Conservation (phyloP, 2,797 vertebrate species). For the Xyrichtys novacula region DNA sequence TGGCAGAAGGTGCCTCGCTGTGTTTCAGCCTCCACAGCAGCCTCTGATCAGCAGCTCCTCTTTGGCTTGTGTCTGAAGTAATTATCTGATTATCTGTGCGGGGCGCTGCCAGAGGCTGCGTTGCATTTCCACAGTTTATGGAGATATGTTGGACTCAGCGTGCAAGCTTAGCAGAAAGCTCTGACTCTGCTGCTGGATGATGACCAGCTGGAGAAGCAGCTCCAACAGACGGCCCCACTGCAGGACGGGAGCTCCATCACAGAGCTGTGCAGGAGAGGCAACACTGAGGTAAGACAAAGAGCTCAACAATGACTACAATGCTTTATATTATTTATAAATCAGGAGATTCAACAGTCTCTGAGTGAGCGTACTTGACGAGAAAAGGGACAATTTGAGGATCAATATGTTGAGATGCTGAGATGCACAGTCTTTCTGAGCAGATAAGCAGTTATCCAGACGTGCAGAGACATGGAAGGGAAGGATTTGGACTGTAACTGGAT, state of each 20-base stretch:
- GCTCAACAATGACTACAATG: neutral
- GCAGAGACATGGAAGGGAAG: too few species aligned
- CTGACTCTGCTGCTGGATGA: slow-evolving; percentile 42
- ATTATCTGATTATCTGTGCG: slow-evolving; percentile 71
- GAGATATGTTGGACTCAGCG: slow-evolving; percentile 39
- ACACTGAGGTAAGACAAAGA: slow-evolving; percentile 43
- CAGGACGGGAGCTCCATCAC: slow-evolving; percentile 30
- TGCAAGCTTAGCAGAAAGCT: slow-evolving; percentile 71
- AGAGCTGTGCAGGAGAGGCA: neutral
- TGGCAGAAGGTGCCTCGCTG: slow-evolving; percentile 26
- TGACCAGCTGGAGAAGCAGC: slow-evolving; percentile 38
- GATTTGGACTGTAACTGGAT: too few species aligned
- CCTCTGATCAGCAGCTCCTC: slow-evolving; percentile 40
- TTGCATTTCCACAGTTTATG: slow-evolving; percentile 64
- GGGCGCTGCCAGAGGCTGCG: slow-evolving; percentile 61
- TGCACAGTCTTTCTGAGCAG: too few species aligned
- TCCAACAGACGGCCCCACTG: slow-evolving; percentile 21
- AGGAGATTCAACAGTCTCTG: too few species aligned
- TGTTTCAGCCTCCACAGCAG: neutral
- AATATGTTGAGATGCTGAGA: too few species aligned
- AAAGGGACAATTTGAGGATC: too few species aligned
- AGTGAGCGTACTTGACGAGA: too few species aligned
- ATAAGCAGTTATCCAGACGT: too few species aligned
- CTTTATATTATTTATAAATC: too few species aligned
- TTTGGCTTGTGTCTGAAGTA: slow-evolving; percentile 58